Conservation (phyloP, 1,140 invertebrate species). For the Nomia melanderi region DNA sequence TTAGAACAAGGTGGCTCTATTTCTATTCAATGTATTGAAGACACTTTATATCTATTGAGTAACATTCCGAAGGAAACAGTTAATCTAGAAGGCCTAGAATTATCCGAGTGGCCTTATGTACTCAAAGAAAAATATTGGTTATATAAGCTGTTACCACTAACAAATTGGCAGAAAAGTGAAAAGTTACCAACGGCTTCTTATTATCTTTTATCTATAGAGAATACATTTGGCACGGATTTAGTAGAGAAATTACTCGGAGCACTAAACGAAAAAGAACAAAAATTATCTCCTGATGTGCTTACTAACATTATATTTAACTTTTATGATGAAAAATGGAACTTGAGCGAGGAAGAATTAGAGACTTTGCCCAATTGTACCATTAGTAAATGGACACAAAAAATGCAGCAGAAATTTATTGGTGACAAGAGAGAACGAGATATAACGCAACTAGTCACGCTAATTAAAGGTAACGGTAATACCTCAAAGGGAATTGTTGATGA, state of each 20-base stretch:
- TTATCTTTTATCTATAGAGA: slow-evolving; percentile 2
- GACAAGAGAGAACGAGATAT: background rate
- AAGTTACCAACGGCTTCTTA: slow-evolving; percentile 4
- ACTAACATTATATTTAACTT: slow-evolving; percentile 1
- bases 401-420: background rate
- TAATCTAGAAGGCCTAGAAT: background rate
- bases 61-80: background rate
- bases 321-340: slow-evolving; percentile 14
- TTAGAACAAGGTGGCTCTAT: background rate
- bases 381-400: background rate
- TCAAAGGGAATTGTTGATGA: background rate
- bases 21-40: background rate
- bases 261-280: background rate
- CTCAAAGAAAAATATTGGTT: slow-evolving; percentile 17
- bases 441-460: slow-evolving; percentile 4
- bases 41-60: slow-evolving; percentile 2
- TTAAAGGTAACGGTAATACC: background rate
- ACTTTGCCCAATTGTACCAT: background rate
- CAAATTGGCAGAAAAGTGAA: background rate
- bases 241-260: background rate
- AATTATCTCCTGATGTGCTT: background rate
- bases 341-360: background rate
- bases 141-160: background rate
- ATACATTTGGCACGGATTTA: background rate
- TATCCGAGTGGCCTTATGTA: slow-evolving; percentile 13